Evolutionary conservation across 1,140 invertebrate species (phyloP), one percentile per base, ranked within the genome.

Genomic region (Drosophila serrata): DNA sequence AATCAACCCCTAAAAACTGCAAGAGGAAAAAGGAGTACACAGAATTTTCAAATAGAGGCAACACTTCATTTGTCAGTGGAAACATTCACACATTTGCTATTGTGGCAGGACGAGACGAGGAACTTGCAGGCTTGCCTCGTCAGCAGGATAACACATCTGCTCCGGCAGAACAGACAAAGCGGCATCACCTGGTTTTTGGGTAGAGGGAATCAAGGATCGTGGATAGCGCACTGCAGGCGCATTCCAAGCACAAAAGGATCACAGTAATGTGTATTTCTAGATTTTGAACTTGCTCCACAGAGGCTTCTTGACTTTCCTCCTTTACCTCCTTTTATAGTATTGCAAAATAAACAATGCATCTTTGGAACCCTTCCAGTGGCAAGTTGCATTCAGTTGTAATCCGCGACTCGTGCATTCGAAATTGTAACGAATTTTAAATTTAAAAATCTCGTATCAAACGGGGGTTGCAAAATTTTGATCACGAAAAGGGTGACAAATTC

Each of bases 371-470:
- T 60, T n/a, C 9, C 27, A 88, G 73, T 79, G 33, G 43, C 60
- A 80, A 79, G 64, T 69, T 72, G 48, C 56, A 67, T 57, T 56
- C 58, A 55, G 39, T 24, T 42, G 29, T 75, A 88, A 82, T 80
- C 79, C 81, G 55, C 69, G 61, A 59, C 67, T 87, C 75, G 70
- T 88, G 85, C 84, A 90, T 84, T 78, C 46, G 19, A 70, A 81
- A 82, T 76, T 90, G 84, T 81, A 85, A 75, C 85, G 81, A 84
- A 81, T 90, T 87, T 82, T 56, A 82, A 82, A 82, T 62, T 67
- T 51, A 15, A 70, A 53, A 48, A 22, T 42, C 19, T 17, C 7
- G 15, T 27, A 13, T 2, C 22, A 6, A 12, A 9, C 29, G 43
- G 65, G 85, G 85, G 85, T 90, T 84, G 84, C 29, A 51, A 61